These are phyloP conservation scores for Rhopalosiphum nymphaeae DNA, from an alignment of 2,888 invertebrate genomes.

Conservation along the genomic window DNA sequence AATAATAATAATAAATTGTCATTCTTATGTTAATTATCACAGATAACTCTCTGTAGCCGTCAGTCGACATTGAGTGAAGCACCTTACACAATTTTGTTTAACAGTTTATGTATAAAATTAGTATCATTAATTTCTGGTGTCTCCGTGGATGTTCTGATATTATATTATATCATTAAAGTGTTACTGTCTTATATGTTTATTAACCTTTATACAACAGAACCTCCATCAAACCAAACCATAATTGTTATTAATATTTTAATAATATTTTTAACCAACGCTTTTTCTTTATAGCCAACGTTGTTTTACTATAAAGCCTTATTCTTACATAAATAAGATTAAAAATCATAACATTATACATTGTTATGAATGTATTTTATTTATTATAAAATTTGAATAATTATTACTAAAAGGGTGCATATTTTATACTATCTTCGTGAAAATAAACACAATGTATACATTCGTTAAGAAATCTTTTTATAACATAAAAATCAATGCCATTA, in stretches of 20 bases:
- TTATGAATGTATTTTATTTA: background rate
- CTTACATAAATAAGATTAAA: constrained; percentile 31
- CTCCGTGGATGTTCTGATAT: background rate
- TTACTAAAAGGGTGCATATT: background rate
- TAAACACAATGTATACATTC: background rate
- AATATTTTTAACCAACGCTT: constrained; percentile 22
- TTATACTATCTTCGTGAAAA: background rate
- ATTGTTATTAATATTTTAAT: background rate
- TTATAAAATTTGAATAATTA: background rate
- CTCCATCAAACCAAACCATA: background rate
- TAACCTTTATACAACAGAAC: background rate
- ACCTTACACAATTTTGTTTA: background rate
- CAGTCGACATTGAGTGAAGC: background rate
- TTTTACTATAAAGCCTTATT: background rate
- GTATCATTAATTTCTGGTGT: background rate
- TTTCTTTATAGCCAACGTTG: background rate
- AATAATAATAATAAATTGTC: background rate
- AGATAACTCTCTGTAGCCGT: background rate
- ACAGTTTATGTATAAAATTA: background rate
- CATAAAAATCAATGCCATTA: background rate
- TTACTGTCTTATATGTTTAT: background rate
- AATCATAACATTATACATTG: background rate
- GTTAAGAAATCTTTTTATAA: background rate
- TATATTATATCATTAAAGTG: background rate
- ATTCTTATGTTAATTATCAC: background rate